Evolutionary conservation across 2,888 invertebrate species (phyloP).

Genomic region (Aphodius granarius): DNA sequence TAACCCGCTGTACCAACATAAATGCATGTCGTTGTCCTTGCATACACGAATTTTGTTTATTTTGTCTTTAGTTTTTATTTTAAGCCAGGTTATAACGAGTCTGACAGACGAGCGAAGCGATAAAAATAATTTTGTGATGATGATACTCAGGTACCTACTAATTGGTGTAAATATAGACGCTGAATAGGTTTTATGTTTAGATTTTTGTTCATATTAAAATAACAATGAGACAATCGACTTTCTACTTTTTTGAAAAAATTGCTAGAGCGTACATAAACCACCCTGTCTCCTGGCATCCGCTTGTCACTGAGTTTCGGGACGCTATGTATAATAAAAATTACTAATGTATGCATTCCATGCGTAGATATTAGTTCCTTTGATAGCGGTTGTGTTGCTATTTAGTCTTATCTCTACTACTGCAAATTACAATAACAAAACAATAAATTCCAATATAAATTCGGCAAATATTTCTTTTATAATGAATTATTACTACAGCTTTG

Average conservation of each 20-base stretch:
- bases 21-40: neutral
- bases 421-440: neutral
- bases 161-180: neutral
- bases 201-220: neutral
- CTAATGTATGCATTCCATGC: neutral
- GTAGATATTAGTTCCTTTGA: neutral
- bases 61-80: neutral
- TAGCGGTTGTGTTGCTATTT: neutral
- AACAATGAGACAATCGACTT: neutral
- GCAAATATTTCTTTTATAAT: neutral
- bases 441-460: neutral
- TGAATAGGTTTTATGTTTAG: neutral
- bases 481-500: neutral
- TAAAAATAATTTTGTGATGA: neutral
- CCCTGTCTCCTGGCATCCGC: no score
- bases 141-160: neutral
- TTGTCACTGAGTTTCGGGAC: no score
- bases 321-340: no score
- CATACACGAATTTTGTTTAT: neutral
- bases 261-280: no score
- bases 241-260: no score
- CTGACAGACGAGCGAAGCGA: neutral
- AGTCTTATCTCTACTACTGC: neutral
- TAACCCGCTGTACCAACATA: no score
- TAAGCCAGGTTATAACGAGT: neutral